Conservation (phyloP, 2,888 invertebrate species). For the Dinocampus coccinellae region DNA sequence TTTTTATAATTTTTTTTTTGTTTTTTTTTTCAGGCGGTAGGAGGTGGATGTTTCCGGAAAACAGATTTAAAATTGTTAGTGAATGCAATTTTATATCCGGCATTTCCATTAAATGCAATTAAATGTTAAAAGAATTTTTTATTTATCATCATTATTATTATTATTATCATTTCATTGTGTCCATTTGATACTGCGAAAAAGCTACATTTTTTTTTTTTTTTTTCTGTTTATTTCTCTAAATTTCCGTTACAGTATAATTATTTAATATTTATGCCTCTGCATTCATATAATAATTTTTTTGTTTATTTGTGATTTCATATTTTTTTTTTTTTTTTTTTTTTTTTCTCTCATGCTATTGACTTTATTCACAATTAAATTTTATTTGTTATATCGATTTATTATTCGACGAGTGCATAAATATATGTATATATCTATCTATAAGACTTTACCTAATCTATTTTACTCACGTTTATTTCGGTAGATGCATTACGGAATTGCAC, state of each 20-base stretch:
- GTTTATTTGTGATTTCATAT: too few species aligned
- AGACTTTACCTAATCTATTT: not conserved
- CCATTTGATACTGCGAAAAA: constrained; percentile 27
- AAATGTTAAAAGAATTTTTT: constrained; percentile 67
- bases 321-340: not conserved
- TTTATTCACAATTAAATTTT: not conserved
- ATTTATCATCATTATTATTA: constrained; percentile 41
- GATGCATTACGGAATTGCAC: constrained; percentile 58
- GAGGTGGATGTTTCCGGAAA: constrained; percentile 53
- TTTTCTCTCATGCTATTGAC: not conserved
- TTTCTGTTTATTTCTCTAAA: not conserved
- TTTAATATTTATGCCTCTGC: too few species aligned
- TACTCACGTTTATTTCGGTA: constrained; percentile 16
- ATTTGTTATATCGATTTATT: not conserved
- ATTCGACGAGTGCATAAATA: not conserved
- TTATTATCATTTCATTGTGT: constrained; percentile 35
- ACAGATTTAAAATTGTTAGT: constrained; percentile 58
- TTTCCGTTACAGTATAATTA: too few species aligned
- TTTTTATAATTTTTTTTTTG: not conserved
- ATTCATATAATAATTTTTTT: too few species aligned
- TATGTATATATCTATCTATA: not conserved
- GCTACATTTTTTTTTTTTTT: constrained; percentile 6
- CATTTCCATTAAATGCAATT: constrained; percentile 63
- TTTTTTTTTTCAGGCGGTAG: not conserved
- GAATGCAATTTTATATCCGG: constrained; percentile 34